These are phyloP conservation scores for Oreochromis aureus DNA, from an alignment of 2,113 vertebrate species.

Conservation along the genomic window DNA sequence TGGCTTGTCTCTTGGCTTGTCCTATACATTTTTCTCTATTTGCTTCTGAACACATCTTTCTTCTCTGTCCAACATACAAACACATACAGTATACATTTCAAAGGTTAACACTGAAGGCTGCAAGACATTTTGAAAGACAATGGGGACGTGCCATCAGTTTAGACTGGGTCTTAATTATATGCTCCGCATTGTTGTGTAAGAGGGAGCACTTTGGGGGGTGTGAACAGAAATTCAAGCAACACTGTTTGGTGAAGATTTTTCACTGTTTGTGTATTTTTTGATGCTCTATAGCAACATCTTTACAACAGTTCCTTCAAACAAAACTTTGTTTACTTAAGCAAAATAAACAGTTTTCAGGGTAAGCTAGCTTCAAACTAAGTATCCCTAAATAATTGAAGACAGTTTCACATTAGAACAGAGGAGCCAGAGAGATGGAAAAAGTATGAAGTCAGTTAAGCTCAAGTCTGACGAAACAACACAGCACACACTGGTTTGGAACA, in stretches of 20 bases:
- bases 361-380: neutral
- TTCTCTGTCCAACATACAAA: neutral
- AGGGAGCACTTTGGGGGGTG: neutral
- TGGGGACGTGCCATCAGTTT: neutral
- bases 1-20: neutral
- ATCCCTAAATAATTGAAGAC: neutral
- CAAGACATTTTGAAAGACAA: neutral
- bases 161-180: neutral
- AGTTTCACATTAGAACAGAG: neutral
- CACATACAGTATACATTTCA: neutral
- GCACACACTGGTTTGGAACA: neutral
- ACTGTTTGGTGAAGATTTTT: neutral
- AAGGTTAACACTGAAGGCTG: neutral
- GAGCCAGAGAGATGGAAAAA: neutral
- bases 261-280: neutral
- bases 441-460: neutral
- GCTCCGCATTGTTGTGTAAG: neutral
- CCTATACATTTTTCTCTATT: neutral
- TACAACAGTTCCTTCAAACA: neutral
- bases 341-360: neutral
- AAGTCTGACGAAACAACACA: neutral
- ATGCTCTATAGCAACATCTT: neutral
- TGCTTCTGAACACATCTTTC: neutral
- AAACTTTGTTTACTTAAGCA: neutral
- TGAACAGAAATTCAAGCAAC: neutral